Evolutionary conservation across 2,888 invertebrate genomes (phyloP).

Genomic region (Dicyrtomina minuta): DNA sequence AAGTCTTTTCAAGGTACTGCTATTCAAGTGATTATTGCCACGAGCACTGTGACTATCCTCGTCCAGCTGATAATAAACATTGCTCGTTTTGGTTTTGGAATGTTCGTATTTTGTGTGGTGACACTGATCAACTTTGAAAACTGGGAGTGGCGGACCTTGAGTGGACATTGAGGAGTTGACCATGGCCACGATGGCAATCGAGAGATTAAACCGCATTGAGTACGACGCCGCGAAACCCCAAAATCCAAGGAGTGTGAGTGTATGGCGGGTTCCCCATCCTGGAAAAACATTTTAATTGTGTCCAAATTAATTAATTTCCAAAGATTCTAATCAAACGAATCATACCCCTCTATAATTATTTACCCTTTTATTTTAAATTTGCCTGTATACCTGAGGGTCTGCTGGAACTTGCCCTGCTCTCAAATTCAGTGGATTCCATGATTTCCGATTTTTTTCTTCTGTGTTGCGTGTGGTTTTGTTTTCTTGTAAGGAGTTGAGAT

Average conservation of each 20-base stretch:
- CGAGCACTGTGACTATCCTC: not conserved
- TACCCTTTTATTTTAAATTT: no score
- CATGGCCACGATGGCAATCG: slow-evolving; percentile 30
- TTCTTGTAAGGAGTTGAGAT: no score
- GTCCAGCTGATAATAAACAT: slow-evolving; percentile 17
- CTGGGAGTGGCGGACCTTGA: not conserved
- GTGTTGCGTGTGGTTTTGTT: no score
- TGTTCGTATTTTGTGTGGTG: slow-evolving; percentile 4
- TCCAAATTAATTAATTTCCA: not conserved
- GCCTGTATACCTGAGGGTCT: no score
- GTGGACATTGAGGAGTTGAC: not conserved
- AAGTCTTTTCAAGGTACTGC: not conserved
- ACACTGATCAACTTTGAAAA: slow-evolving; percentile 22
- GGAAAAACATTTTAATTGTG: not conserved
- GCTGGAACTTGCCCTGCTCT: no score
- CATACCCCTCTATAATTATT: no score
- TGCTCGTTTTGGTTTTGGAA: no score
- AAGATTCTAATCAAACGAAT: no score
- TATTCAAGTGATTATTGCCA: not conserved
- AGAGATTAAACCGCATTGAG: slow-evolving; percentile 48
- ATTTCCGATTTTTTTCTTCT: no score
- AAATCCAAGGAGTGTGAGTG: slow-evolving; percentile 44
- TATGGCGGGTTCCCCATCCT: slow-evolving; percentile 50
- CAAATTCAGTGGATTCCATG: no score
- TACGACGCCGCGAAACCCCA: slow-evolving; percentile 47